Percentiles rank a stretch among this genome's conserved stretches.
Evolutionary conservation across 2,797 vertebrate genomes (phyloP).

Genomic region (Molossus alvarezi): DNA sequence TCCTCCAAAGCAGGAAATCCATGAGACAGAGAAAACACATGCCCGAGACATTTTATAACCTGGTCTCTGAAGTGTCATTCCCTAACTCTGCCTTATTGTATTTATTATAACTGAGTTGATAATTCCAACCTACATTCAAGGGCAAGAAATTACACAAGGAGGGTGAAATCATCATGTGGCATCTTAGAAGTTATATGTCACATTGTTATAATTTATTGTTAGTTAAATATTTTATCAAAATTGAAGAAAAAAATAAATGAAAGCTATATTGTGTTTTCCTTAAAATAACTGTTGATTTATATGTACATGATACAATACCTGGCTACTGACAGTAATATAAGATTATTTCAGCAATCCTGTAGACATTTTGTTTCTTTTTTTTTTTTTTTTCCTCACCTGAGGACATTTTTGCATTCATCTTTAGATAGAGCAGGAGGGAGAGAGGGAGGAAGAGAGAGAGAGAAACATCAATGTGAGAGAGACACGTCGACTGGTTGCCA

Average conservation of each 20-base stretch:
- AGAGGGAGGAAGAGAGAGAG: no score
- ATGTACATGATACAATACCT: not conserved
- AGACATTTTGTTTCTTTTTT: not conserved
- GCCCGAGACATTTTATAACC: not conserved
- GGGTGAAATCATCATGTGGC: not conserved
- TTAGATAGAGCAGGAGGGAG: no score
- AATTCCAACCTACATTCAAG: not conserved
- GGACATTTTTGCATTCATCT: no score
- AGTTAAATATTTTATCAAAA: conserved; percentile 23
- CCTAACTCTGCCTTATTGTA: not conserved
- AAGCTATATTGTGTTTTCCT: not conserved
- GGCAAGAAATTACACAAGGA: not conserved
- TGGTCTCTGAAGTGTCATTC: not conserved
- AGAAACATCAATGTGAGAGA: no score
- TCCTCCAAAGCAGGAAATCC: not conserved
- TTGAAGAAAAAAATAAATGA: conserved; percentile 29
- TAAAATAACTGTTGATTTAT: conserved; percentile 9
- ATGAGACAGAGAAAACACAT: not conserved
- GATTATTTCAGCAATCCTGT: conserved; percentile 1
- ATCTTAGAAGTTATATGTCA: not conserved
- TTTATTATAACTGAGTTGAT: conserved; percentile 20
- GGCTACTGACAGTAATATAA: not conserved
- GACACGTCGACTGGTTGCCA: no score
- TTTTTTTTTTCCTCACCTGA: no score
- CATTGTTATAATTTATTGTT: not conserved